Base-by-base conservation (phyloP, 2,797 vertebrate species). In the Pagetopsis macropterus region DNA sequence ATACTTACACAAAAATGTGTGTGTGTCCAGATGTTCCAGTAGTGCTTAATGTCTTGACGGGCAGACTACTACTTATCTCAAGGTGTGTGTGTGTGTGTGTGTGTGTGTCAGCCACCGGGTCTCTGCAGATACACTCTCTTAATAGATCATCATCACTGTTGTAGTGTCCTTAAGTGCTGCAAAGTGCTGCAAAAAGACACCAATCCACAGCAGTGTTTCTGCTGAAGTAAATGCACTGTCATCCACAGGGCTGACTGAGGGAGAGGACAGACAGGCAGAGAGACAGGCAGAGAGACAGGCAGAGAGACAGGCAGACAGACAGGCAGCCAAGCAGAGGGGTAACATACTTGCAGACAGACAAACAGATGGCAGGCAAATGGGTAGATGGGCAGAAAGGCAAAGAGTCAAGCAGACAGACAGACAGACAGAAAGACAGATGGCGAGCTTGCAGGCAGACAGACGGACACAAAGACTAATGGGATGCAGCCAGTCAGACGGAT, bases 361-460 rank as follows among this genome's bases (percentile, higher is more conserved):
- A 83, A 86, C 85, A 90, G 87, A 91, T 86, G 84, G 80, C 82
- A 55, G 79, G 76, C 85, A 89, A 86, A 88, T 79, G 78, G 85
- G 66, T 56, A 81, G 83, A 85, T 6, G 58, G 82, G 82, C 80
- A 81, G 81, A 72, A 31, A 84, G 75, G 75, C 84, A 80, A 78
- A 82, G 78, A 88, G 81, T 87, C 80, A 87, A 81, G 77, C 69
- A 75, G 84, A 81, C 72, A 67, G 78, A 87, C 72, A 67, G 78
- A 87, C 77, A 83, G 76, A 84, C 63, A 88, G 78, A 81, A 54
- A 77, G 84, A 85, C 84, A 91, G 89, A 88, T 89, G 86, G 86
- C 81, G 44, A 68, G 82, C 82, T 84, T 75, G 75, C 57, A 82
- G 75, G 75, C 70, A 70, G 84, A 85, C 88, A 87, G 90, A 82